A percentile compares a stretch with the other conserved stretches of the same genome.
Conservation (phyloP, 2,888 invertebrate genomes). For the Carterocephalus palaemon region DNA sequence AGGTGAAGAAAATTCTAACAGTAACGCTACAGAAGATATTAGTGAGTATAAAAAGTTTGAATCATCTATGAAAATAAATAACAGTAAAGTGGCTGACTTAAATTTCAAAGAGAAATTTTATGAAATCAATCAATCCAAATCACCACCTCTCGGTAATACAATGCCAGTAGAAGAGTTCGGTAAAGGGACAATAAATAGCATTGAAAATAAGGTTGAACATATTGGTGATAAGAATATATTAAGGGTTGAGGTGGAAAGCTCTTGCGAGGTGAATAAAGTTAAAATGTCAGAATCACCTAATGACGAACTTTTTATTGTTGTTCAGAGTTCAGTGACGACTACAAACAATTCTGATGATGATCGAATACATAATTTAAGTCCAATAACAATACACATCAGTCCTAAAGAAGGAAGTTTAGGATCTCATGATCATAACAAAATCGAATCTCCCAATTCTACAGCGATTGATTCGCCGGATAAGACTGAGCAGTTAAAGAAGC, state of each 20-base stretch:
- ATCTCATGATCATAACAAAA: too few relatives aligned
- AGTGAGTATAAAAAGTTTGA: constrained; percentile 5
- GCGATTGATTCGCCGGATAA: too few relatives aligned
- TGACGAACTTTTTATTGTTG: constrained; percentile 41
- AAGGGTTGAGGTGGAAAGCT: constrained; percentile 48
- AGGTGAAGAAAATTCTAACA: background rate
- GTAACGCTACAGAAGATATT: constrained; percentile 4
- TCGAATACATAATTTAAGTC: constrained; percentile 35
- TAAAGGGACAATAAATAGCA: too few relatives aligned
- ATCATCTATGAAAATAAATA: constrained; percentile 11
- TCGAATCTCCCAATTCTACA: too few relatives aligned
- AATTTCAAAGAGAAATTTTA: constrained; percentile 46
- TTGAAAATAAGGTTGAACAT: too few relatives aligned
- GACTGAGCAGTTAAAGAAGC: too few relatives aligned
- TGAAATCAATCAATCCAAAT: constrained; percentile 42
- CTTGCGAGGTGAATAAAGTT: constrained; percentile 38
- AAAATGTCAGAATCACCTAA: constrained; percentile 35
- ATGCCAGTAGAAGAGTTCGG: background rate
- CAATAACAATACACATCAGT: constrained; percentile 52
- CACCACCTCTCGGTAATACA: background rate
- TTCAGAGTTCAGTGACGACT: constrained; percentile 46
- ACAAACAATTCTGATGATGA: constrained; percentile 28
- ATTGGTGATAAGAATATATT: constrained; percentile 38
- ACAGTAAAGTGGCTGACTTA: constrained; percentile 38
- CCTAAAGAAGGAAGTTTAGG: constrained; percentile 37